Evolutionary conservation across 1,140 invertebrate species (phyloP).

Genomic region (Aphaenogaster rudis): DNA sequence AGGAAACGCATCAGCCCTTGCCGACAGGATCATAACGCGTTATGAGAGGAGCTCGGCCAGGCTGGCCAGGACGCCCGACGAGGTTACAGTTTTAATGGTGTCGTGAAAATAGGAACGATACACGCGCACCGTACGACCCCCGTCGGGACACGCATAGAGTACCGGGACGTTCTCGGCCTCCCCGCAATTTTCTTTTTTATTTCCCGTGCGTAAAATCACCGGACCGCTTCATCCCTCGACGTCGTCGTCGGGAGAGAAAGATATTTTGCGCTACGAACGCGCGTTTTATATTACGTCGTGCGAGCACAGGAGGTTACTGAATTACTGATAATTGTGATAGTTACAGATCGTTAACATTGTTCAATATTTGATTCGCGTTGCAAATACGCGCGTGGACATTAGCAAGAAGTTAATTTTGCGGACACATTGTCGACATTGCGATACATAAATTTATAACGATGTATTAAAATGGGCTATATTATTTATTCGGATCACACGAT

Average conservation of each 20-base stretch:
- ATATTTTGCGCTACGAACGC: constrained; percentile 1
- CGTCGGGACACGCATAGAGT: constrained; percentile 45
- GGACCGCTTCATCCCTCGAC: constrained; percentile 23
- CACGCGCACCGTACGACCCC: constrained; percentile 21
- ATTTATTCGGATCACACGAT: constrained; percentile 51
- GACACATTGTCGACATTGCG: constrained; percentile 40
- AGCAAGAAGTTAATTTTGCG: constrained; percentile 53
- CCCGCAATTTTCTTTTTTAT: constrained; percentile 72
- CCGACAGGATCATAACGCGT: constrained; percentile 81
- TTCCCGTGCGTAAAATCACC: constrained; percentile 65
- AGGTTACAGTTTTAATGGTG: constrained; percentile 83
- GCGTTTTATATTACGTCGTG: neutral
- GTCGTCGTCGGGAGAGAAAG: neutral
- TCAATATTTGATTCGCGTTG: constrained; percentile 50
- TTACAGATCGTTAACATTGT: constrained; percentile 30
- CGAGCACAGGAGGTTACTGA: neutral
- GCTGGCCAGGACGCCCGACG: constrained; percentile 64
- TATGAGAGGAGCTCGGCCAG: constrained; percentile 74
- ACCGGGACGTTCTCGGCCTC: constrained; percentile 36
- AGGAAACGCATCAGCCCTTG: constrained; percentile 80
- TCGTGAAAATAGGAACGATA: constrained; percentile 79
- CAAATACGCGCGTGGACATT: constrained; percentile 27
- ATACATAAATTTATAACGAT: constrained; percentile 51
- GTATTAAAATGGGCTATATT: constrained; percentile 53
- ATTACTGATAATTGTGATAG: constrained; percentile 32